Percentiles rank a stretch among this genome's conserved stretches.
Conservation (phyloP, 35 echinoderm and acorn worm genomes). For the Ophioderma brevispina region DNA sequence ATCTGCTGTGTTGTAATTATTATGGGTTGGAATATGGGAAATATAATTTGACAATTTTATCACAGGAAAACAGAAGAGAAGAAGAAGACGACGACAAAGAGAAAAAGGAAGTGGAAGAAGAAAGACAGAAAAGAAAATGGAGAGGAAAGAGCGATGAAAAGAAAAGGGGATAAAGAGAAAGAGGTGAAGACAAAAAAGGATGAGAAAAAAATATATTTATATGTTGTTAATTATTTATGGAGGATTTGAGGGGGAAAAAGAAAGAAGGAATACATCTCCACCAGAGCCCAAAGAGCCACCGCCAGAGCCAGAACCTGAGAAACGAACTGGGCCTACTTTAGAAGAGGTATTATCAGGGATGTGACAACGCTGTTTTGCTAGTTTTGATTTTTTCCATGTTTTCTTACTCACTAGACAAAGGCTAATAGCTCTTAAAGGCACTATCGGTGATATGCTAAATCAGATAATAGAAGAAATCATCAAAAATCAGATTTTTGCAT, state of each 20-base stretch:
- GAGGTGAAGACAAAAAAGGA: constrained; percentile 30
- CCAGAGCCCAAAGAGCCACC: constrained; percentile 19
- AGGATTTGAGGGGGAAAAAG: neutral
- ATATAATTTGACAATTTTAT: no score
- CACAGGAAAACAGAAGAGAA: neutral
- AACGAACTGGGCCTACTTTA: constrained; percentile 11
- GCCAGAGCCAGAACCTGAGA: neutral
- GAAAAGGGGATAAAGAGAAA: constrained; percentile 10
- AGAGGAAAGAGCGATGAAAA: constrained; percentile 5
- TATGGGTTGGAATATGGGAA: no score
- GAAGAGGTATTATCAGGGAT: constrained; percentile 2
- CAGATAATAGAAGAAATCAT: no score
- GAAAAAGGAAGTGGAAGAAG: neutral
- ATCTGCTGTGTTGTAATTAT: no score
- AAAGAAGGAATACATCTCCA: constrained; percentile 18
- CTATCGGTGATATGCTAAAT: no score
- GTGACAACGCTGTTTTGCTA: no score
- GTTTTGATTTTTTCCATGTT: no score
- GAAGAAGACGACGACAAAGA: neutral
- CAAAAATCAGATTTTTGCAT: no score
- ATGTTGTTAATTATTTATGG: no score
- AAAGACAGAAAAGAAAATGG: constrained; percentile 24
- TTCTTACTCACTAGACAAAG: no score
- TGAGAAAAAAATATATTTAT: constrained; percentile 40
- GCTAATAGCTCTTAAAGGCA: no score